Base-by-base conservation (phyloP, 2,113 vertebrate species). In the Ellobius talpinus region DNA sequence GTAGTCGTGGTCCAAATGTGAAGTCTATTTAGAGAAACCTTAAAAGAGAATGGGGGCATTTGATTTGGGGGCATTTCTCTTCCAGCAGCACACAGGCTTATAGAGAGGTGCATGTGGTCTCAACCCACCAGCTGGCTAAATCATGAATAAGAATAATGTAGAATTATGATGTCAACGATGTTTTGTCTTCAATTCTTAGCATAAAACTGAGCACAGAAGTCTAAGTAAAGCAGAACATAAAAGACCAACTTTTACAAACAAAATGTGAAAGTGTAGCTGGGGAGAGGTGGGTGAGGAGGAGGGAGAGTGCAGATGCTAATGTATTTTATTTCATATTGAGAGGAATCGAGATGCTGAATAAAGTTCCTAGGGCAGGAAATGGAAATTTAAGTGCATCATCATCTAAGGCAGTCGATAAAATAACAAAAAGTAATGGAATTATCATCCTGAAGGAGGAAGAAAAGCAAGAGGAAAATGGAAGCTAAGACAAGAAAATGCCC, bases 331-430 rank as follows among this genome's bases (percentile, higher is more conserved):
- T 73, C 33, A 5, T n/a, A 12, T 8, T 26, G 2, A 36, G 79
- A 19, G 26, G 39, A 58, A 7, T 78, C 33, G 33, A 72, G 79
- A 50, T 7, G 12, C 70, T 74, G n/a, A 10, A 19, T 26, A 4
- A 87, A 90, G 45, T 73, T 31, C 12, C 42, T n/a, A 33, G 78
- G 74, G 50, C 9, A n/a, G 17, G 17, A 96, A 84, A 78, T 29
- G 63, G 42, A 77, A 24, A 33, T 39, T 76, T 76, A 90, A 87
- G 89, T 52, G 36, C 13, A 24, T 61, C 87, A 73, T 24, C 91
- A 73, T 24, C 91, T 87, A 58, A 66, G 31, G 17, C 77, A 61
- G 72, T 86, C 73, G 21, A 78, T 92, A 77, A 95, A 87, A 82
- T 42, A 65, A 68, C 33, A 95, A 85, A 86, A 88, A 65, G 39